A percentile compares a stretch with the other conserved stretches of the same genome.
phyloP scores from a whole-genome alignment of 2,797 vertebrate genomes.

The Sebastes nivosus region DNA sequence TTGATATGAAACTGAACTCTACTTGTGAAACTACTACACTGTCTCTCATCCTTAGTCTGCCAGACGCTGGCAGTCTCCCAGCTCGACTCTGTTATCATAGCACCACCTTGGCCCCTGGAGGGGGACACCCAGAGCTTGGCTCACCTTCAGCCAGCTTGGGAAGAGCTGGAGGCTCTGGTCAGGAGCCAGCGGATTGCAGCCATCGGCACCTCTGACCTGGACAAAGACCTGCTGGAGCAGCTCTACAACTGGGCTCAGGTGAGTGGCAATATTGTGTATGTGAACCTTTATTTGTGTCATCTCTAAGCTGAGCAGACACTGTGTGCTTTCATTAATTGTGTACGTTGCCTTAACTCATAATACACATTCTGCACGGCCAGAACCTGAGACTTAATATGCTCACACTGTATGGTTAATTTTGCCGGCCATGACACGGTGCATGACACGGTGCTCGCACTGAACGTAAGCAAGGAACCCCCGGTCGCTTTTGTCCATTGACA shows the following conservation, averaged over 20 bases:
- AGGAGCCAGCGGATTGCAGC: constrained; percentile 88
- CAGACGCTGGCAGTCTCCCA: constrained; percentile 91
- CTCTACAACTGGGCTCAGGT: constrained; percentile 98
- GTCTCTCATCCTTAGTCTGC: constrained; percentile 80
- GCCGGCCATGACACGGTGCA: neutral
- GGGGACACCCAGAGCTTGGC: constrained; percentile 85
- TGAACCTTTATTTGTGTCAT: neutral
- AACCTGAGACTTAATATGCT: neutral
- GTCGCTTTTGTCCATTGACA: neutral
- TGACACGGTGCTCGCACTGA: neutral
- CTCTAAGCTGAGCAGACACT: neutral
- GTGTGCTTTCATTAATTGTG: too few relatives aligned
- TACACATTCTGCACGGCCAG: too few relatives aligned
- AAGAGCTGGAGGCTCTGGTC: constrained; percentile 92
- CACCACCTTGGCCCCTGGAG: constrained; percentile 87
- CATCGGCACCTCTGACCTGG: constrained; percentile 97
- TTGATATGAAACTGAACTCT: neutral
- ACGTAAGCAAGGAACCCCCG: neutral
- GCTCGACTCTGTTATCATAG: constrained; percentile 96
- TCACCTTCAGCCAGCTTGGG: constrained; percentile 94
- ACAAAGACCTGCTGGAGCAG: constrained; percentile 93
- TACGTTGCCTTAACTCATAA: too few relatives aligned
- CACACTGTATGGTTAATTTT: neutral
- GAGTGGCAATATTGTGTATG: constrained; percentile 6
- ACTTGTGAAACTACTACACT: neutral